Evolutionary conservation across 2,888 invertebrate species (phyloP).

Genomic region (Podabrus alpinus): DNA sequence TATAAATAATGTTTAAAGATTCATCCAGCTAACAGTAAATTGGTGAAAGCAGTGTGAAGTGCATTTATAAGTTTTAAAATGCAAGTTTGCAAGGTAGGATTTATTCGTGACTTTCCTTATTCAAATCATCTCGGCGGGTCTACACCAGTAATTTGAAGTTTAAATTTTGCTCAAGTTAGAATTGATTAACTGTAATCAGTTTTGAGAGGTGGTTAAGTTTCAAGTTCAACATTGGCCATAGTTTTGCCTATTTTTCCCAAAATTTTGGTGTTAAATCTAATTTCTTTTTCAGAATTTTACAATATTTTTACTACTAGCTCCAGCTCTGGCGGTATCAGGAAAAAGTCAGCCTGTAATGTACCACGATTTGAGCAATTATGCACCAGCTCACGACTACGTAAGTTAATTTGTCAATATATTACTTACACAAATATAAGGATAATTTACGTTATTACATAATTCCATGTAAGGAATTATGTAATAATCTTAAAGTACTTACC

Average conservation of each 20-base stretch:
- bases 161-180: no score
- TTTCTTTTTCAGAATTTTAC: not conserved
- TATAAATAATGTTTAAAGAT: conserved; percentile 47
- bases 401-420: conserved; percentile 7
- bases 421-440: not conserved
- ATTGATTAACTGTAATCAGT: no score
- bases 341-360: not conserved
- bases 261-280: not conserved
- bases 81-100: not conserved
- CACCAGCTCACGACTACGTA: conserved; percentile 16
- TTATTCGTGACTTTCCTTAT: not conserved
- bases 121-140: not conserved
- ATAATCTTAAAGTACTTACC: not conserved
- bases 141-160: no score
- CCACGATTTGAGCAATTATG: conserved; percentile 5
- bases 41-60: conserved; percentile 45
- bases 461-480: not conserved
- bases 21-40: conserved; percentile 39
- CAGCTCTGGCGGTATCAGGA: not conserved
- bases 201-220: no score
- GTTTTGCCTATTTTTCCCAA: no score
- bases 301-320: not conserved
- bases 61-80: conserved; percentile 8
- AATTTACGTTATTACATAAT: not conserved
- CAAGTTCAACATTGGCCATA: not conserved